Percentiles rank a stretch among this genome's conserved stretches.
Evolutionary conservation across 2,797 vertebrate species (phyloP).

Genomic region (Scyliorhinus canicula): DNA sequence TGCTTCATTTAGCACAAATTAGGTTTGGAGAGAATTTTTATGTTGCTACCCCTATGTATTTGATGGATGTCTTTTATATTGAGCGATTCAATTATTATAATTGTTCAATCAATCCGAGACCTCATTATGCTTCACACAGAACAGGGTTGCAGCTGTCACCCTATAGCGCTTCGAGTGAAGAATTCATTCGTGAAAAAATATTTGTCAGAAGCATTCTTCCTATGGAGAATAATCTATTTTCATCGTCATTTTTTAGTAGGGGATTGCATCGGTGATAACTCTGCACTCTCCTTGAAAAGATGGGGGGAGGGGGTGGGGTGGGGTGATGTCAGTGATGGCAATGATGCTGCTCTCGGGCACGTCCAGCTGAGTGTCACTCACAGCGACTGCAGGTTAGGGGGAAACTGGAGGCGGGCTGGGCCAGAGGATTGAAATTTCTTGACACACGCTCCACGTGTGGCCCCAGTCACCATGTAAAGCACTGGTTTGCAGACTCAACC

Average conservation of each 20-base stretch:
- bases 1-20: constrained; percentile 24
- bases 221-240: background rate
- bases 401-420: no score
- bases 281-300: background rate
- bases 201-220: background rate
- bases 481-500: no score
- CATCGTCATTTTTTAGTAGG: background rate
- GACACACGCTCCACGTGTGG: no score
- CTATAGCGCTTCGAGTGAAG: background rate
- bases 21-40: constrained; percentile 7
- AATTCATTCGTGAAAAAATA: background rate
- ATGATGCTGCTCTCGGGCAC: background rate
- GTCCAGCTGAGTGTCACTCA: no score
- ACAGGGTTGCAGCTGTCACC: background rate
- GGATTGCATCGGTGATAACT: background rate
- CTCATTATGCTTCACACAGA: background rate
- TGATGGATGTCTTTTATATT: background rate
- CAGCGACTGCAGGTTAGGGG: background rate
- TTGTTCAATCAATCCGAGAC: constrained; percentile 1
- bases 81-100: constrained; percentile 8
- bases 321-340: background rate
- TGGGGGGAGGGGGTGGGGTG: no score
- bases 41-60: background rate
- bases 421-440: no score
- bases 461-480: no score